These are phyloP conservation scores for Pristiophorus japonicus DNA, from an alignment of 2,113 vertebrate genomes.

Conservation along the genomic window DNA sequence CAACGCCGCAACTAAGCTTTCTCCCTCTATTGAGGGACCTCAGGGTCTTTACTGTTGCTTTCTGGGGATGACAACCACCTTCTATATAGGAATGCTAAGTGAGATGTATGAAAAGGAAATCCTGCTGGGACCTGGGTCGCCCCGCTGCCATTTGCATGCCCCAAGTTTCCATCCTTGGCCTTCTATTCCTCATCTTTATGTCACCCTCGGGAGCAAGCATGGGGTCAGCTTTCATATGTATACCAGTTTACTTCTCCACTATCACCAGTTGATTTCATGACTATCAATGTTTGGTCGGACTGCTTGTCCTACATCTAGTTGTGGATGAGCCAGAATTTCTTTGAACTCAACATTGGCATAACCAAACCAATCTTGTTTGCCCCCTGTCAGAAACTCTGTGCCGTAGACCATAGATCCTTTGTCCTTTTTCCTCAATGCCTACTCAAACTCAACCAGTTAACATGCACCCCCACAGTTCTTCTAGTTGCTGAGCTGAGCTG, in stretches of 20 bases:
- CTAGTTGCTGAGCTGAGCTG: not conserved
- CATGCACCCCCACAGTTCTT: not conserved
- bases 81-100: too few relatives aligned
- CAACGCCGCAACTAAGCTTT: too few relatives aligned
- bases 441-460: not conserved
- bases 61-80: too few relatives aligned
- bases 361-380: not conserved
- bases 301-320: not conserved
- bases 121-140: too few relatives aligned
- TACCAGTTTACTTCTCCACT: not conserved
- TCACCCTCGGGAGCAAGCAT: not conserved
- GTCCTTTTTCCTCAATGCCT: not conserved
- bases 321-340: not conserved
- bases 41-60: too few relatives aligned
- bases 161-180: too few relatives aligned
- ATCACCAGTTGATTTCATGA: not conserved
- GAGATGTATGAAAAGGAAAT: too few relatives aligned
- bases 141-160: too few relatives aligned
- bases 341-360: not conserved
- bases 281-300: not conserved
- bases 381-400: not conserved
- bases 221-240: not conserved
- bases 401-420: not conserved
- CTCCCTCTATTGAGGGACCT: too few relatives aligned
- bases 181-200: too few relatives aligned